phyloP scores from a whole-genome alignment of 2,888 invertebrate genomes.

The Lithophane leautieri region DNA sequence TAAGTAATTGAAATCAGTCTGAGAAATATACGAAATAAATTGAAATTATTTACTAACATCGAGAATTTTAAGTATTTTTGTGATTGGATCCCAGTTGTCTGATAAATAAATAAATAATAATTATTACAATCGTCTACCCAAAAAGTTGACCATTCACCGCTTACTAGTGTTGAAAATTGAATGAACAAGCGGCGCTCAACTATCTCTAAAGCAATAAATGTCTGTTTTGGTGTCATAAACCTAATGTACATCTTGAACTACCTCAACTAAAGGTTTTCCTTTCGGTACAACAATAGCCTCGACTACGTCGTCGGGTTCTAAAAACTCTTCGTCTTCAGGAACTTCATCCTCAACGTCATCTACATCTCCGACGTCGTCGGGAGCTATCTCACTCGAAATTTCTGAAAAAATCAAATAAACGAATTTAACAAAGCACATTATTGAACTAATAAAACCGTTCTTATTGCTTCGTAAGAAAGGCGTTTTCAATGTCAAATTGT shows the following conservation, averaged over 20 bases:
- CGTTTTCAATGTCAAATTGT: background rate
- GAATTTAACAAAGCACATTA: background rate
- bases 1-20: background rate
- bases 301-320: conserved; percentile 79
- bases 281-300: conserved; percentile 80
- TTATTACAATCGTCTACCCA: background rate
- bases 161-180: background rate
- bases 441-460: background rate
- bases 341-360: conserved; percentile 64
- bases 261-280: conserved; percentile 88
- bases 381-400: conserved; percentile 67
- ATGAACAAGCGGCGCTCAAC: background rate
- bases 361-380: conserved; percentile 72
- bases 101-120: background rate
- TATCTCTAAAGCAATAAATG: background rate
- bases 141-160: background rate
- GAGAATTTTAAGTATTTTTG: background rate
- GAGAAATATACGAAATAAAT: background rate
- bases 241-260: conserved; percentile 60
- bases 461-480: background rate
- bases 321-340: conserved; percentile 75
- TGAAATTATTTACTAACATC: background rate
- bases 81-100: background rate
- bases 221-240: background rate
- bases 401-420: conserved; percentile 58